Percentiles rank a stretch among this genome's conserved stretches.
Conservation (phyloP, 2,797 vertebrate genomes). For the Allenopithecus nigroviridis region DNA sequence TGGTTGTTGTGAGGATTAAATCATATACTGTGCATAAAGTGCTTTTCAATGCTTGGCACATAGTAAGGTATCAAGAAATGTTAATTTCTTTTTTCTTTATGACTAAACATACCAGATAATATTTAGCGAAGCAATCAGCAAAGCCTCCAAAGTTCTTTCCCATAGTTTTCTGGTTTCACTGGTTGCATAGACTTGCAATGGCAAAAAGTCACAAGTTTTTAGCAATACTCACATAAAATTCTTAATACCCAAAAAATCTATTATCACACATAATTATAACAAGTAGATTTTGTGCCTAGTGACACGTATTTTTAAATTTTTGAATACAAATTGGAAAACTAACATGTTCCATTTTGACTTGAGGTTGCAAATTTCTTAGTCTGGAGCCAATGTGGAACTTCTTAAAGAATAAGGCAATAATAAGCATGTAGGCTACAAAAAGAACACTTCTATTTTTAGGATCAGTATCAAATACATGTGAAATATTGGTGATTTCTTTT, state of each 20-base stretch:
- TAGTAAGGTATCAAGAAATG: not conserved
- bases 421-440: slow-evolving; percentile 8
- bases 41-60: not conserved
- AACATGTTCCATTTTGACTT: slow-evolving; percentile 50
- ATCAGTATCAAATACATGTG: not conserved
- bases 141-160: not conserved
- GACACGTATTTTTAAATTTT: slow-evolving; percentile 39
- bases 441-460: slow-evolving; percentile 35
- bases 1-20: not conserved
- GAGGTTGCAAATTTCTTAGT: slow-evolving; percentile 5
- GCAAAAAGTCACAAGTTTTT: not conserved
- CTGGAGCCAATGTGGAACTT: not conserved
- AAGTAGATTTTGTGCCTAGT: slow-evolving; percentile 8
- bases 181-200: not conserved
- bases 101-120: not conserved
- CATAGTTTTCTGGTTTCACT: slow-evolving; percentile 5
- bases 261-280: slow-evolving; percentile 49
- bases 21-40: not conserved
- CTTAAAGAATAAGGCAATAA: slow-evolving; percentile 32
- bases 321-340: slow-evolving; percentile 11
- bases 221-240: slow-evolving; percentile 51
- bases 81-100: not conserved
- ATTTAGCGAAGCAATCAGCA: not conserved
- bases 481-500: not conserved
- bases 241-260: slow-evolving; percentile 32